phyloP scores from a whole-genome alignment of 2,888 invertebrate genomes.

The Lypha dubia region DNA sequence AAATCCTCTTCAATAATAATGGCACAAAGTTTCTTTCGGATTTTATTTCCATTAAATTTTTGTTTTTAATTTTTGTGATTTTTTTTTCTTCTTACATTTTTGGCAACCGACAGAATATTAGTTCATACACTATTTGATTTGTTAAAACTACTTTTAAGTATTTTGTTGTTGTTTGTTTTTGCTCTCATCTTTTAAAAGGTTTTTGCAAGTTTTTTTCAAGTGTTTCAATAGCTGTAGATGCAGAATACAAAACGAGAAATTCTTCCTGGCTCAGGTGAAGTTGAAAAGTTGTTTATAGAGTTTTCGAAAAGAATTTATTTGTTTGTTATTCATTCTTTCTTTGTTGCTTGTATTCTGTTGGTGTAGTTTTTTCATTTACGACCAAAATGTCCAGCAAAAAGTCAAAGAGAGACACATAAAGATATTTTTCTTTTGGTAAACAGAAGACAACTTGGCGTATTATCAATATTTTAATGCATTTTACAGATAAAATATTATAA shows the following conservation, averaged over 20 bases:
- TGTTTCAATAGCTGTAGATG: slow-evolving; percentile 31
- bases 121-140: slow-evolving; percentile 68
- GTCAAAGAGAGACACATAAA: neutral
- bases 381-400: slow-evolving; percentile 10
- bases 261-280: slow-evolving; percentile 70
- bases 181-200: slow-evolving; percentile 30
- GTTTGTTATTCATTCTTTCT: neutral
- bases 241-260: slow-evolving; percentile 29
- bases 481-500: neutral
- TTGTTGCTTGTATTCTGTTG: slow-evolving; percentile 23
- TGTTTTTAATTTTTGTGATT: slow-evolving; percentile 15
- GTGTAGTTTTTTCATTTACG: slow-evolving; percentile 46
- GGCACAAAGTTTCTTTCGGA: slow-evolving; percentile 48
- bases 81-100: slow-evolving; percentile 19
- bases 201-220: neutral
- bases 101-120: slow-evolving; percentile 66
- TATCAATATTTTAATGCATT: slow-evolving; percentile 43
- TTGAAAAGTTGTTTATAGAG: slow-evolving; percentile 59
- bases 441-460: slow-evolving; percentile 57
- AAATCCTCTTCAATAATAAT: slow-evolving; percentile 65
- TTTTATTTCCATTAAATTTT: slow-evolving; percentile 38
- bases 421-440: slow-evolving; percentile 6
- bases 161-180: slow-evolving; percentile 3
- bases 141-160: slow-evolving; percentile 58
- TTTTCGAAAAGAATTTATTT: slow-evolving; percentile 36